Conservation (phyloP, 2,113 vertebrate genomes). For the Elachura formosa region DNA sequence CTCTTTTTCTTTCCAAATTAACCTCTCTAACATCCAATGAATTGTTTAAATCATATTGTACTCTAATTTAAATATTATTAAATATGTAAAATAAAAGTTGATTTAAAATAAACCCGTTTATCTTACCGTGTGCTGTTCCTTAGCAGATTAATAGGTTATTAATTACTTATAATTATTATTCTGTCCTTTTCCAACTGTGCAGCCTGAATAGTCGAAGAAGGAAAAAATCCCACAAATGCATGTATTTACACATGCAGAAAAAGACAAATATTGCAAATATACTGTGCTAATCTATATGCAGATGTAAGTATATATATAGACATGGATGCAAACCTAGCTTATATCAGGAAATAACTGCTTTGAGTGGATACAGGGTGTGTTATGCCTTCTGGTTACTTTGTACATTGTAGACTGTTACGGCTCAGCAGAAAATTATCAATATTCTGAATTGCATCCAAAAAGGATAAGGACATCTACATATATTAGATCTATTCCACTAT, state of each 20-base stretch:
- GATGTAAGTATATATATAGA: not conserved
- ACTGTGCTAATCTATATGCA: not conserved
- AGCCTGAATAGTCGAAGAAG: not conserved
- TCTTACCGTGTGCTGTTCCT: not conserved
- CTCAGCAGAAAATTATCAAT: not conserved
- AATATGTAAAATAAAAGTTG: not conserved
- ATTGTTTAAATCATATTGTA: not conserved
- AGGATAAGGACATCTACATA: not conserved
- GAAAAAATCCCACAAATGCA: accelerated
- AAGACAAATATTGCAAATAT: not conserved
- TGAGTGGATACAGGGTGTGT: not conserved
- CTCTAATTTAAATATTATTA: not conserved
- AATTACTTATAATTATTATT: not conserved
- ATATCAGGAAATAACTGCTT: not conserved
- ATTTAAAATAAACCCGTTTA: not conserved
- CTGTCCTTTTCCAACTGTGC: not conserved
- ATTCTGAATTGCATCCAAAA: not conserved
- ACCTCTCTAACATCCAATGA: not conserved
- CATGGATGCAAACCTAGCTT: not conserved
- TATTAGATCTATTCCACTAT: not conserved
- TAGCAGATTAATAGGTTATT: not conserved
- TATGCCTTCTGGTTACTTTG: not conserved
- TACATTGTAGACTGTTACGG: not conserved
- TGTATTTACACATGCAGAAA: not conserved
- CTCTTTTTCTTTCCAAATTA: not conserved